Conservation (phyloP, 2,888 invertebrate species). For the Phyllotreta striolata region DNA sequence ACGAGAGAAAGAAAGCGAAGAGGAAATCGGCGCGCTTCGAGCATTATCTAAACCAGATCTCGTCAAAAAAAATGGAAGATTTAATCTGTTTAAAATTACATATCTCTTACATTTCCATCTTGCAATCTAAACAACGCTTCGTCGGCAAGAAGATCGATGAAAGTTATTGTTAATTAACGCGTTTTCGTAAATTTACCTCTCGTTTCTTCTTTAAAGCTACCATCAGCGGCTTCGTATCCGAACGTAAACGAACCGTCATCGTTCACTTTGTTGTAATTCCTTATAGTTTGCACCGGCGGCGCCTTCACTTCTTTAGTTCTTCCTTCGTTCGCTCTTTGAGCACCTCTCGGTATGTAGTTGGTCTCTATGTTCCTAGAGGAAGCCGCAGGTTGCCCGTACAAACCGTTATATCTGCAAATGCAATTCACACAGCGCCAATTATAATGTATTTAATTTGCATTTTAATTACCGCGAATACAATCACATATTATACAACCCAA, state of each 20-base stretch:
- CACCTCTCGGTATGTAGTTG: slow-evolving; percentile 56
- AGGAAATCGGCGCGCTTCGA: not conserved
- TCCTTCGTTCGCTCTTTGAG: slow-evolving; percentile 48
- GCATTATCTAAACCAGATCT: too few relatives aligned
- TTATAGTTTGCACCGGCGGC: slow-evolving; percentile 82
- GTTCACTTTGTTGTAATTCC: slow-evolving; percentile 84
- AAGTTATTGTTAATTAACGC: slow-evolving; percentile 4
- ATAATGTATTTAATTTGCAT: not conserved
- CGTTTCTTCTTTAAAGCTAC: slow-evolving; percentile 87
- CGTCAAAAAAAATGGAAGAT: too few relatives aligned
- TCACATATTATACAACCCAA: too few relatives aligned
- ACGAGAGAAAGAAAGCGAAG: not conserved
- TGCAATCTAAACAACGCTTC: too few relatives aligned
- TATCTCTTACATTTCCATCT: too few relatives aligned
- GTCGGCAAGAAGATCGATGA: not conserved
- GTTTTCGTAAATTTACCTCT: slow-evolving; percentile 65
- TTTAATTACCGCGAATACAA: too few relatives aligned
- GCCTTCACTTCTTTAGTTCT: slow-evolving; percentile 70
- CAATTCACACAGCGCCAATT: not conserved
- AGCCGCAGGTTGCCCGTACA: slow-evolving; percentile 61
- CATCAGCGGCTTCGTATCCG: slow-evolving; percentile 85
- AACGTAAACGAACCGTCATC: slow-evolving; percentile 87
- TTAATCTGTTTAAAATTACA: too few relatives aligned
- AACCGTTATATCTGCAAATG: slow-evolving; percentile 57
- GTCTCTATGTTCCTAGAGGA: slow-evolving; percentile 52